These are phyloP conservation scores for Dendrocopos noguchii DNA, from an alignment of 2,113 vertebrate species.

Conservation along the genomic window DNA sequence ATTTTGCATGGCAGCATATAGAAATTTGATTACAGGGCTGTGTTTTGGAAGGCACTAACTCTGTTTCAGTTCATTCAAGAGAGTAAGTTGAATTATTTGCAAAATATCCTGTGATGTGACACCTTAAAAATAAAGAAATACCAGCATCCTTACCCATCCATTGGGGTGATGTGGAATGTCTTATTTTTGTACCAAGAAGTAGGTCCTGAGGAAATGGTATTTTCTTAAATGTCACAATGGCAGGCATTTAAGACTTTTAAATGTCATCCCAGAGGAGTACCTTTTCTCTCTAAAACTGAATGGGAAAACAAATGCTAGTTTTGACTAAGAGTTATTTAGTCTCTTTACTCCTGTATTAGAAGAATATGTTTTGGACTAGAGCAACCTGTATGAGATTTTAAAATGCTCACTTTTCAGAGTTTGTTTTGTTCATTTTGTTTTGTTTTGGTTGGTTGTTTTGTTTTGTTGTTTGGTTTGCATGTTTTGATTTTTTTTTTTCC, in stretches of 20 bases:
- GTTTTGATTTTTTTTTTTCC: not conserved
- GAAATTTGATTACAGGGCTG: not conserved
- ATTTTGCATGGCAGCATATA: not conserved
- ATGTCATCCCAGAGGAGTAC: slow-evolving; percentile 54
- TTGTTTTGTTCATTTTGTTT: not conserved
- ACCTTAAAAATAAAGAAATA: slow-evolving; percentile 11
- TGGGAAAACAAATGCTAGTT: not conserved
- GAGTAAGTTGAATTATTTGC: not conserved
- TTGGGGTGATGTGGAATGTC: not conserved
- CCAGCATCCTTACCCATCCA: not conserved
- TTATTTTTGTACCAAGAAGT: slow-evolving; percentile 9
- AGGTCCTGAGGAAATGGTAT: slow-evolving; percentile 45
- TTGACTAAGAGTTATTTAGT: slow-evolving; percentile 12
- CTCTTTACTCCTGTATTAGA: not conserved
- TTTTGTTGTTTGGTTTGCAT: not conserved
- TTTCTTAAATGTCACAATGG: slow-evolving; percentile 67
- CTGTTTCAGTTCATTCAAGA: not conserved
- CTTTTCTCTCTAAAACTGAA: slow-evolving; percentile 25
- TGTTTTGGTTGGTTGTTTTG: not conserved
- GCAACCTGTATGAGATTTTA: not conserved
- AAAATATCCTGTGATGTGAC: not conserved
- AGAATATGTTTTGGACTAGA: not conserved
- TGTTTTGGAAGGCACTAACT: not conserved
- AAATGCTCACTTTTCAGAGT: not conserved
- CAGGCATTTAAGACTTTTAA: slow-evolving; percentile 59